Conservation (phyloP, 2,888 invertebrate genomes). For the Cantharis rufa region DNA sequence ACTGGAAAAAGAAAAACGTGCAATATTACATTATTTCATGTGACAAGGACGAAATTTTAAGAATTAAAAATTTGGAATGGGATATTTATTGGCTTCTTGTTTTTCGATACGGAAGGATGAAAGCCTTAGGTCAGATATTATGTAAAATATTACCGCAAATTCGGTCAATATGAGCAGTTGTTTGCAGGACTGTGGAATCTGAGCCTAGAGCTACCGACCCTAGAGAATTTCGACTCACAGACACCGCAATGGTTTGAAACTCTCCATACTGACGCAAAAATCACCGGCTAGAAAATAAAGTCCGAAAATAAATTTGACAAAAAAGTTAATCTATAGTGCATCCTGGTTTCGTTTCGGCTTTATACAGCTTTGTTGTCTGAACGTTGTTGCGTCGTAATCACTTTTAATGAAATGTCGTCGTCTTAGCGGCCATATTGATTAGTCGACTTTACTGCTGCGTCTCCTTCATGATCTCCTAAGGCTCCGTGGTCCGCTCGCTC, state of each 20-base stretch:
- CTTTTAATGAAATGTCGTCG: constrained; percentile 32
- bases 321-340: background rate
- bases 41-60: background rate
- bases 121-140: constrained; percentile 23
- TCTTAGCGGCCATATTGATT: constrained; percentile 32
- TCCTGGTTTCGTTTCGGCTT: background rate
- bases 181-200: constrained; percentile 48
- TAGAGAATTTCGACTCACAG: constrained; percentile 37
- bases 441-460: constrained; percentile 15
- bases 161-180: constrained; percentile 49
- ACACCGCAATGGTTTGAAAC: constrained; percentile 16
- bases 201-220: constrained; percentile 39
- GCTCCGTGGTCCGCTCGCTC: constrained; percentile 28
- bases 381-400: constrained; percentile 26
- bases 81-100: background rate
- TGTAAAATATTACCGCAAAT: constrained; percentile 39
- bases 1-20: constrained; percentile 65
- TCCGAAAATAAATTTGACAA: constrained; percentile 1
- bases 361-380: constrained; percentile 7
- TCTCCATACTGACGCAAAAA: constrained; percentile 9
- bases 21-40: background rate
- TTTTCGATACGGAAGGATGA: constrained; percentile 16
- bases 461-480: constrained; percentile 18
- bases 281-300: constrained; percentile 5
- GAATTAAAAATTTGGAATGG: background rate